Evolutionary conservation across 2,113 vertebrate species (phyloP), one percentile per base, ranked within the genome.

Genomic region (Ammospiza nelsoni): DNA sequence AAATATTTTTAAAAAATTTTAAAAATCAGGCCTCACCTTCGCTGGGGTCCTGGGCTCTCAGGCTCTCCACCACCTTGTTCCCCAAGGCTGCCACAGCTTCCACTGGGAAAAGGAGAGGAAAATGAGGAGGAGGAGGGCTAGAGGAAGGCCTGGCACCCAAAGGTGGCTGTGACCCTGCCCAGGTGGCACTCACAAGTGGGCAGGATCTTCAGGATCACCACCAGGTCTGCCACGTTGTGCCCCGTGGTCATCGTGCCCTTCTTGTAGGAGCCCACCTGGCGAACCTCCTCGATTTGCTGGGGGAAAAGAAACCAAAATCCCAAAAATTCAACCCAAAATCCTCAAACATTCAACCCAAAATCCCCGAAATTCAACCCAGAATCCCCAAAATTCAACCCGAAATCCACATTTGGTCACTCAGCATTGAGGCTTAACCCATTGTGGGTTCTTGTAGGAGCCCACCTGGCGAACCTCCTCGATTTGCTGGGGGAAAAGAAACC

Each of bases 251-350:
- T 99, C 17, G 99, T 99, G 9, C 99, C 99, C 93, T 99, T 99
- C 98, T 99, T 99, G 96, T 99, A 99, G 14, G 99, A 99, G 28
- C 99, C 99, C 13, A 99, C 99, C 94, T 99, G 99, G 61, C 99
- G 99, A 49, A 99, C 99, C 94, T 99, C 99, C 94, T 99, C 99
- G 54, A 55, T 55, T 55, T 55, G 99, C 99, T 99, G 71, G 21
- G 1, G 25, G 57, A 16, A 31, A 5, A 24, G 39, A 41, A 24
- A 9, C 11, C 31, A 4, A 74, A 59, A 76, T 27, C 5, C 1
- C 29, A 0, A 3, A 7, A 21, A 19, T 52, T 44, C 37, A 6
- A 37, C 51, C 51, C 27, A 52, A 9, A 52, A 6, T 16, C 9
- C 9, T 35, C 35, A 35, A 35, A 35, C 35, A 35, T 35, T 35